Evolutionary conservation across 2,797 vertebrate species (phyloP).

Genomic region (Halcyon smyrnensis): DNA sequence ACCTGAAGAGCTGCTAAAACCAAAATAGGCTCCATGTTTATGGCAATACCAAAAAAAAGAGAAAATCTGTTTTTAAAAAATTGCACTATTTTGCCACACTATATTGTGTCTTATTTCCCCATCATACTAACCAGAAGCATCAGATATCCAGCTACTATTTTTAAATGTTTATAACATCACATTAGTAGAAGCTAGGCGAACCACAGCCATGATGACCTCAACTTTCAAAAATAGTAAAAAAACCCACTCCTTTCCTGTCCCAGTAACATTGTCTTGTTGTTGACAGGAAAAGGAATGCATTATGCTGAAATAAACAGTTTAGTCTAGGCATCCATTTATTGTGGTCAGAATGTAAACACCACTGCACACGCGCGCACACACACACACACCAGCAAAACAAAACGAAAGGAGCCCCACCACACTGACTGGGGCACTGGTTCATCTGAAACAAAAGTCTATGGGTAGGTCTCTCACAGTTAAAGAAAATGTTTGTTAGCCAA

Average conservation of each 20-base stretch:
- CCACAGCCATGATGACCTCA: background rate
- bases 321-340: slow-evolving; percentile 4
- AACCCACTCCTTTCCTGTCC: slow-evolving; percentile 2
- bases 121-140: background rate
- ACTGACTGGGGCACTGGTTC: background rate
- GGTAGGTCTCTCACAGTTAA: background rate
- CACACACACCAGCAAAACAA: background rate
- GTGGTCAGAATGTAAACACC: background rate
- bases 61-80: background rate
- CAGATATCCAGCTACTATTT: slow-evolving; percentile 32
- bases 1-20: background rate
- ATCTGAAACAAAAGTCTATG: background rate
- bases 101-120: background rate
- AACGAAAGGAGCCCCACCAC: background rate
- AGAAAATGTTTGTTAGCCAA: background rate
- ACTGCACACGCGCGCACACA: background rate
- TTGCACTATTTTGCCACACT: background rate
- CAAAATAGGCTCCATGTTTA: background rate
- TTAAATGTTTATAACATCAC: background rate
- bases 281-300: slow-evolving; percentile 1
- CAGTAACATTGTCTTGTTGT: background rate
- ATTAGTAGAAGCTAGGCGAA: slow-evolving; percentile 10
- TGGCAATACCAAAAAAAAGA: background rate
- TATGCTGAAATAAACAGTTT: slow-evolving; percentile 17
- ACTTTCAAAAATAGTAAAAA: background rate